A percentile compares a stretch with the other conserved stretches of the same genome.
phyloP scores from a whole-genome alignment of 92 coral and sea anemone species.

The Nematostella vectensis region DNA sequence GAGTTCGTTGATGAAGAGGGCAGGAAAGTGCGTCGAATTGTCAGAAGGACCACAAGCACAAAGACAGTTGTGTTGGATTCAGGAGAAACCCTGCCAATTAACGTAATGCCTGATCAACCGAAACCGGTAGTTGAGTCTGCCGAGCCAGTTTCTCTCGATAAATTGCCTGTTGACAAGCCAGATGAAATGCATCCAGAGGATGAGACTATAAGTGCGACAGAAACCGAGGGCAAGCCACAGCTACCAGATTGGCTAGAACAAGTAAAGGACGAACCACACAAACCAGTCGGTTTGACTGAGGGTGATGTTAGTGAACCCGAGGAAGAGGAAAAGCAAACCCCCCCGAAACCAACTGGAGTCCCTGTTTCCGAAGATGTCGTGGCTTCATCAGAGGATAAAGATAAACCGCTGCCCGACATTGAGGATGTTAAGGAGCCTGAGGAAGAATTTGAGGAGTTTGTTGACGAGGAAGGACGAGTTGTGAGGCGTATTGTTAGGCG shows the following conservation, averaged over 20 bases:
- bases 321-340: constrained; percentile 1
- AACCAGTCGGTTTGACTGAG: background rate
- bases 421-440: constrained; percentile 16
- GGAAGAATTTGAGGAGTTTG: constrained; percentile 48
- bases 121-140: constrained; percentile 16
- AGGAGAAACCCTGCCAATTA: background rate
- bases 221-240: constrained; percentile 19
- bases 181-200: background rate
- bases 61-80: constrained; percentile 9
- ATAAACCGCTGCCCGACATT: background rate
- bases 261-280: constrained; percentile 1
- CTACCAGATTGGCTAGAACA: constrained; percentile 19
- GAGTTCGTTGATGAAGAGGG: constrained; percentile 29
- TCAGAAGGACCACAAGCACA: constrained; percentile 24
- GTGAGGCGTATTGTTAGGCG: constrained; percentile 49
- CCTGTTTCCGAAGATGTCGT: background rate
- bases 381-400: background rate
- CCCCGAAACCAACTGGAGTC: constrained; percentile 13
- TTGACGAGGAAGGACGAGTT: constrained; percentile 54
- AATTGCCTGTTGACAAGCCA: background rate
- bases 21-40: constrained; percentile 23
- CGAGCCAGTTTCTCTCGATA: background rate
- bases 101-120: background rate
- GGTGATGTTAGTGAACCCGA: background rate
- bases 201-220: constrained; percentile 23